Evolutionary conservation across 2,888 invertebrate species (phyloP).

Genomic region (Pachycephus smyrnensis): DNA sequence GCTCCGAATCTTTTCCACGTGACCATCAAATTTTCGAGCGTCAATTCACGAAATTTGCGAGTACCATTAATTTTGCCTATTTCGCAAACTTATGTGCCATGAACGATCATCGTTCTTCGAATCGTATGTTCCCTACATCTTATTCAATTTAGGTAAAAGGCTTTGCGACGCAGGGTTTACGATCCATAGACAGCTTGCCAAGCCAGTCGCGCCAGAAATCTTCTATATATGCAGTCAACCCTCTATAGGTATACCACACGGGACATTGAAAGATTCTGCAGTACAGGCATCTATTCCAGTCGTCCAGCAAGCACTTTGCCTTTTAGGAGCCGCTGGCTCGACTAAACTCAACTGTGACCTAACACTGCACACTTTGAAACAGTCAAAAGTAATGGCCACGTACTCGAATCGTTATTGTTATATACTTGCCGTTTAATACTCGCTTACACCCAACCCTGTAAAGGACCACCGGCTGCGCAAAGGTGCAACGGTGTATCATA

Average conservation of each 20-base stretch:
- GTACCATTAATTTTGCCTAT: background rate
- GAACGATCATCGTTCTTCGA: slow-evolving; percentile 13
- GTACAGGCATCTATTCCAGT: slow-evolving; percentile 8
- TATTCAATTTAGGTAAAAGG: slow-evolving; percentile 29
- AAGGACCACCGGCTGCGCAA: background rate
- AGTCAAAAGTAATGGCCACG: background rate
- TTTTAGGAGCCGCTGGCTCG: slow-evolving; percentile 19
- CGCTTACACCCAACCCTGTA: background rate
- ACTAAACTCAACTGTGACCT: background rate
- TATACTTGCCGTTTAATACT: background rate
- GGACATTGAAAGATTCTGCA: background rate
- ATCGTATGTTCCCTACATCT: slow-evolving; percentile 23
- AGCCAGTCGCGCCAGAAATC: slow-evolving; percentile 15
- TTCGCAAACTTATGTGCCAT: background rate
- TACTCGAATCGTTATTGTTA: background rate
- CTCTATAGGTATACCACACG: background rate
- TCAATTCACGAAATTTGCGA: background rate
- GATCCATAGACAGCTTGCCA: slow-evolving; percentile 10
- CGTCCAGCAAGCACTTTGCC: slow-evolving; percentile 27
- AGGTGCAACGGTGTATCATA: background rate
- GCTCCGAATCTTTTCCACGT: too few species aligned
- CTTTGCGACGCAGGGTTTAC: slow-evolving; percentile 27
- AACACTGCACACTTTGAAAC: background rate
- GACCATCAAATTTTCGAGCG: background rate
- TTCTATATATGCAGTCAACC: background rate